phyloP scores from a whole-genome alignment of 1,140 invertebrate genomes.

The Brachionus rubens region DNA sequence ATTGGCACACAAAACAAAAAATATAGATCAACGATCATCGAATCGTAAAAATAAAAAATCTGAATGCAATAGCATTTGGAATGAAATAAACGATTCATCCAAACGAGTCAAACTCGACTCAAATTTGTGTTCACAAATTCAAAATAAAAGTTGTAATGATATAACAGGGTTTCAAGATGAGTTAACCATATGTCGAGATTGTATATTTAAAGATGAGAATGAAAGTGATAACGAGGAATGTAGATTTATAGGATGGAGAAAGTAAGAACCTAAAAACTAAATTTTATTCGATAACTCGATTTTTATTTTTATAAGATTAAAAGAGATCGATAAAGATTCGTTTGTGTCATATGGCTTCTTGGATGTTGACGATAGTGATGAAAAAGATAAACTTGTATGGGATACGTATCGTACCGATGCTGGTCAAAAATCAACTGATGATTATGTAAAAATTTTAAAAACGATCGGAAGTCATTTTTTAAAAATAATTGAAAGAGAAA shows the following conservation, averaged over 20 bases:
- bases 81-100: neutral
- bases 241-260: conserved; percentile 40
- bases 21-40: no score
- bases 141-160: neutral
- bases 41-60: no score
- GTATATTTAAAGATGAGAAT: neutral
- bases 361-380: neutral
- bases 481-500: conserved; percentile 4
- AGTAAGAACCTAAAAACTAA: no score
- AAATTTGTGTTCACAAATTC: neutral
- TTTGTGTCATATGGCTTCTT: neutral
- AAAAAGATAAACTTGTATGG: neutral
- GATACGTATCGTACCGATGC: neutral
- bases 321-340: neutral
- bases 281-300: no score
- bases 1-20: no score
- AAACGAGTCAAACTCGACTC: neutral
- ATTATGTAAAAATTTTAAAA: neutral
- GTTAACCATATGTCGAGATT: neutral
- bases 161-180: neutral
- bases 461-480: neutral
- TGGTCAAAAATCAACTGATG: neutral
- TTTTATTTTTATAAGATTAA: neutral
- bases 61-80: neutral
- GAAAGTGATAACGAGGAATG: neutral